phyloP scores from a whole-genome alignment of 2,888 invertebrate species.

The Papilio gigon region DNA sequence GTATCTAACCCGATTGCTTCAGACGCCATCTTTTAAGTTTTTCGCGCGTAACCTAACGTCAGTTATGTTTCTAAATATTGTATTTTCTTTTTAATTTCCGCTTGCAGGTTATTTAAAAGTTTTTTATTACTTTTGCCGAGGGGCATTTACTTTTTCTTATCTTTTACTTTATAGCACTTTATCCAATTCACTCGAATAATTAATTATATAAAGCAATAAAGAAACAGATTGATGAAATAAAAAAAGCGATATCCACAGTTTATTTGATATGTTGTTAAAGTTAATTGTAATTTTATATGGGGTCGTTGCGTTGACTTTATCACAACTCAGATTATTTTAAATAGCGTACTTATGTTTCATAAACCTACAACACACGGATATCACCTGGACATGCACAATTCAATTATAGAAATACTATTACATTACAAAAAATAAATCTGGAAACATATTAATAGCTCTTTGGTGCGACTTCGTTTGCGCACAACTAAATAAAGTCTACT shows the following conservation, averaged over 20 bases:
- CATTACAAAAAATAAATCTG: too few relatives aligned
- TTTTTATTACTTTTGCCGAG: too few relatives aligned
- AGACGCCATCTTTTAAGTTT: slow-evolving; percentile 38
- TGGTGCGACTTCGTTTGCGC: too few relatives aligned
- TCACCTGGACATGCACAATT: background rate
- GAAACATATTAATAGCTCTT: too few relatives aligned
- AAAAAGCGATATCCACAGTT: background rate
- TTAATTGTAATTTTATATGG: background rate
- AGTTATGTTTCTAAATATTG: background rate
- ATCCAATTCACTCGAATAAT: too few relatives aligned
- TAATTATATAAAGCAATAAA: too few relatives aligned
- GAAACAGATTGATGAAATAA: background rate
- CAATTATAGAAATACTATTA: background rate
- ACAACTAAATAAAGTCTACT: too few relatives aligned
- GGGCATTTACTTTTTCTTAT: too few relatives aligned
- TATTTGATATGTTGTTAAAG: background rate
- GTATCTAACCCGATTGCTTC: slow-evolving; percentile 39
- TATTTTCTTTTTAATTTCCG: background rate
- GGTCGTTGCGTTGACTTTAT: background rate
- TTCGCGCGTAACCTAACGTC: slow-evolving; percentile 20
- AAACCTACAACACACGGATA: background rate
- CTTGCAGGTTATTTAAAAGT: too few relatives aligned
- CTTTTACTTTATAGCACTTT: too few relatives aligned
- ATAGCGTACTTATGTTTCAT: background rate
- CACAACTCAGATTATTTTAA: background rate